Percentiles rank a stretch among this genome's conserved stretches.
phyloP scores from a whole-genome alignment of 2,888 invertebrate species.

The Oligia strigilis region DNA sequence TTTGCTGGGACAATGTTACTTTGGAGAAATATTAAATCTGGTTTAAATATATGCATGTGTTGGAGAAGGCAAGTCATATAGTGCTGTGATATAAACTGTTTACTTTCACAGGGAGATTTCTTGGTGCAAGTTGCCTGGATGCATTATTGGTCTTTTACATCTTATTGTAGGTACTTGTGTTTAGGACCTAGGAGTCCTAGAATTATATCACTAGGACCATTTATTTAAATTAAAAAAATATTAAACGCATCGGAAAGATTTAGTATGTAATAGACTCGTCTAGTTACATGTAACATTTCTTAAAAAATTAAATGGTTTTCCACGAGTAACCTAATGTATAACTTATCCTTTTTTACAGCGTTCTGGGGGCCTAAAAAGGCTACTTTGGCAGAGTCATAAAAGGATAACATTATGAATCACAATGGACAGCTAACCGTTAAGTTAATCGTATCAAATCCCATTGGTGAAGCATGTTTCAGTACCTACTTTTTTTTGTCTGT shows the following conservation, averaged over 20 bases:
- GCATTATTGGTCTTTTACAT: background rate
- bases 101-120: conserved; percentile 1
- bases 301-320: background rate
- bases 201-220: no score
- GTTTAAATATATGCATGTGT: conserved; percentile 49
- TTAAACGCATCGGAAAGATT: background rate
- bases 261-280: background rate
- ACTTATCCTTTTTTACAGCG: background rate
- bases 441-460: no score
- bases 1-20: conserved; percentile 55
- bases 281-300: background rate
- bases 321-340: no score
- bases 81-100: conserved; percentile 41
- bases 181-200: background rate
- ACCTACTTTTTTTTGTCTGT: no score
- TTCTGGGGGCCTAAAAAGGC: background rate
- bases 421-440: no score
- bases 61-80: conserved; percentile 28
- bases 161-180: background rate
- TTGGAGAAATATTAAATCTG: conserved; percentile 58
- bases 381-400: no score
- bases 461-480: no score
- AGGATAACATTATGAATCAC: no score
- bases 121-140: background rate
- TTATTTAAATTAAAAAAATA: background rate